Percentiles rank a stretch among this genome's conserved stretches.
Conservation (phyloP, 1,140 invertebrate genomes). For the Galleria mellonella region DNA sequence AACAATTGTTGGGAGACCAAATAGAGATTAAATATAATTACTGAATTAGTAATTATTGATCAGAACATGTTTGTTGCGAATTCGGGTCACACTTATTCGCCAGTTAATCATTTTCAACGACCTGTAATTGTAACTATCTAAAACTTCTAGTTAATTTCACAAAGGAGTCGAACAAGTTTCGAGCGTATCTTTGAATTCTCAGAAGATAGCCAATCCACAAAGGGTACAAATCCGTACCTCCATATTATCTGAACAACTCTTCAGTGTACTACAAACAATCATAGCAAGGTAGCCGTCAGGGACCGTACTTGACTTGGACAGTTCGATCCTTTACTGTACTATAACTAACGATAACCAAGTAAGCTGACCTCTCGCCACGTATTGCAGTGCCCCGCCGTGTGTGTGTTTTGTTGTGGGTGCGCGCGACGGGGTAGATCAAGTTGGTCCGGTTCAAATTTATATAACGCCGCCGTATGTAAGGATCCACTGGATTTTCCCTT, state of each 20-base stretch:
- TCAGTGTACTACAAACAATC: neutral
- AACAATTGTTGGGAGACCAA: no score
- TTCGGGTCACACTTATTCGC: no score
- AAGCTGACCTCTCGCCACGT: neutral
- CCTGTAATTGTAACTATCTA: no score
- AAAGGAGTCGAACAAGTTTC: no score
- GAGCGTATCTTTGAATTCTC: no score
- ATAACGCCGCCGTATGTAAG: slow-evolving; percentile 16
- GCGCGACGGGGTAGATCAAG: neutral
- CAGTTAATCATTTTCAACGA: no score
- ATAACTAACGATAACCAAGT: neutral
- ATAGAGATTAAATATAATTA: no score
- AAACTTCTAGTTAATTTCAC: no score
- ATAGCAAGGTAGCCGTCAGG: neutral
- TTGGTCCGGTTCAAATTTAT: slow-evolving; percentile 18
- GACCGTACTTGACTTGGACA: neutral
- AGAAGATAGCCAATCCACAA: no score
- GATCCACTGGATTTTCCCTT: slow-evolving; percentile 20
- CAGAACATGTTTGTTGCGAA: no score
- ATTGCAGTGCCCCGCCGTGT: neutral
- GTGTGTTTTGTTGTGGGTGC: neutral
- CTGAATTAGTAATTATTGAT: no score
- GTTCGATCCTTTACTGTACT: neutral
- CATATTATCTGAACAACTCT: slow-evolving; percentile 2
- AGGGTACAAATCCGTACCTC: no score